A percentile compares a stretch with the other conserved stretches of the same genome.
Conservation (phyloP, 2,113 vertebrate species). For the Mixornis gularis region DNA sequence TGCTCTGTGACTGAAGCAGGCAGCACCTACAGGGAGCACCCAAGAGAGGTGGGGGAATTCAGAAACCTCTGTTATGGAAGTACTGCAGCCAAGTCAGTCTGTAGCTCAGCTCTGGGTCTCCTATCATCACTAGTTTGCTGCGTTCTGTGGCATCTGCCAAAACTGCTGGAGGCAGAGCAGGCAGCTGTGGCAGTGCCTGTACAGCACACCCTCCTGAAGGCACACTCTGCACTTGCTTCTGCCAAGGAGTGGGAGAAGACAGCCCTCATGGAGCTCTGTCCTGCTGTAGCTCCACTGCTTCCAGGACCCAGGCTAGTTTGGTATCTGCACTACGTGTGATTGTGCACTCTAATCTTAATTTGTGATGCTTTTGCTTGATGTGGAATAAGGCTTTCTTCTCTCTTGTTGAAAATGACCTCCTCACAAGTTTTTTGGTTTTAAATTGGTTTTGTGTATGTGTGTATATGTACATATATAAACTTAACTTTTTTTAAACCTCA, state of each 20-base stretch:
- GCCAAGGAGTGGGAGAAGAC: background rate
- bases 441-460: constrained; percentile 60
- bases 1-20: background rate
- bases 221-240: background rate
- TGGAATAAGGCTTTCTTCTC: constrained; percentile 60
- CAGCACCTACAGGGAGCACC: background rate
- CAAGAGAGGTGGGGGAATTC: background rate
- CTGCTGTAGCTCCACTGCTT: background rate
- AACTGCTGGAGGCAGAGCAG: background rate
- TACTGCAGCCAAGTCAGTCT: background rate
- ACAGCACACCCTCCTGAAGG: background rate
- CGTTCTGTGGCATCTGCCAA: background rate
- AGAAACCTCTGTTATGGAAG: background rate
- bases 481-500: constrained; percentile 65
- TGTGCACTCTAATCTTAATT: constrained; percentile 10
- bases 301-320: background rate
- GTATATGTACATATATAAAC: constrained; percentile 63
- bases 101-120: background rate
- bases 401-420: background rate
- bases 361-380: constrained; percentile 61
- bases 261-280: background rate
- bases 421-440: constrained; percentile 34
- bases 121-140: background rate
- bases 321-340: background rate
- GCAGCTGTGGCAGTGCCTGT: background rate